These are phyloP conservation scores for Drosophila rhopaloa DNA, from an alignment of 1,140 invertebrate species.

Conservation along the genomic window DNA sequence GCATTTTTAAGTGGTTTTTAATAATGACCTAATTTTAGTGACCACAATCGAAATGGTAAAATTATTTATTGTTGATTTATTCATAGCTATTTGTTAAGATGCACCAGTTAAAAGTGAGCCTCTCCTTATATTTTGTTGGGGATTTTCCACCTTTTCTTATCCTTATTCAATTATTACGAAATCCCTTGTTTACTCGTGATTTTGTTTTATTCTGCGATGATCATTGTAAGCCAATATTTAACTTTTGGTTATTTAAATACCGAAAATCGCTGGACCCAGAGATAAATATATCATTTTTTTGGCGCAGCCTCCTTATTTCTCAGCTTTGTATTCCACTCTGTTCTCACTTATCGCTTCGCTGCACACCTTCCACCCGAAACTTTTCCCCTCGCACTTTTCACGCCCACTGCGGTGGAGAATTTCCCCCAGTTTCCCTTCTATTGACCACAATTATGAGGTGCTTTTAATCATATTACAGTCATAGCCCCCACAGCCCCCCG, in stretches of 20 bases:
- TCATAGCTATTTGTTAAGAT: too few species aligned
- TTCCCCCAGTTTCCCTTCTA: slow-evolving; percentile 15
- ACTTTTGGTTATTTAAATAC: slow-evolving; percentile 8
- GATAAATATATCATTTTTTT: not conserved
- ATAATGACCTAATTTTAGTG: too few species aligned
- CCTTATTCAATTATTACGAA: not conserved
- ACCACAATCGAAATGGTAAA: too few species aligned
- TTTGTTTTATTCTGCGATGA: slow-evolving; percentile 1
- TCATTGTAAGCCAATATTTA: slow-evolving; percentile 31
- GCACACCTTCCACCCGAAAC: slow-evolving; percentile 43
- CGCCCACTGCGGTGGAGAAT: not conserved
- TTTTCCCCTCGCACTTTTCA: slow-evolving; percentile 10
- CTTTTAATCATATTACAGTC: slow-evolving; percentile 79
- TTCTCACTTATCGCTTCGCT: slow-evolving; percentile 58
- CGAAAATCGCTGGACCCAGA: slow-evolving; percentile 1
- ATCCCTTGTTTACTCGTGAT: not conserved
- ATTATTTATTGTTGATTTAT: too few species aligned
- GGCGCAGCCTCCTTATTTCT: not conserved
- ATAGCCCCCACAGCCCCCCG: not conserved
- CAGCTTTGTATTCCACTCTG: slow-evolving; percentile 12
- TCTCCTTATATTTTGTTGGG: too few species aligned
- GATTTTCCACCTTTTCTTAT: not conserved
- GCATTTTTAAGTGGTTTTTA: too few species aligned
- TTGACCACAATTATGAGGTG: slow-evolving; percentile 77
- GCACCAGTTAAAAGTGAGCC: too few species aligned